Base-by-base conservation (phyloP, 2,113 vertebrate species). In the Mixornis gularis region DNA sequence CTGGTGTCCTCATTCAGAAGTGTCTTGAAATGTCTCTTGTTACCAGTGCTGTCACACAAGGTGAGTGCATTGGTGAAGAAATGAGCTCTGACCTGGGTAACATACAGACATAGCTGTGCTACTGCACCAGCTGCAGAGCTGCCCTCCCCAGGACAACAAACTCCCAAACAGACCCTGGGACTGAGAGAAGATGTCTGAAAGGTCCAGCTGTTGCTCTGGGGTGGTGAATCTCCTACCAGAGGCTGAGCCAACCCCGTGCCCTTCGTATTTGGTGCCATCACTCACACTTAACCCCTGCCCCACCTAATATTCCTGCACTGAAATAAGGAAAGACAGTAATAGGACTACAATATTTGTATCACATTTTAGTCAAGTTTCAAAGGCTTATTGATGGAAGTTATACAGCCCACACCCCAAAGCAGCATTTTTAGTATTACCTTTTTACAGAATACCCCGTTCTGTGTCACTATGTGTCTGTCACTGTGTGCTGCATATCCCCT, bases 301-400 rank as follows among this genome's bases (percentile, higher is more conserved):
- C 29, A 94, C 66, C 76, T 84, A 88, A 92, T 24, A 74, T 43
- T 82, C 36, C 66, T 68, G 71, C 83, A 84, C 58, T 68, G 58
- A 78, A 86, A 60, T 89, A 84, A 94, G 64, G 69, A 94, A 86
- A 91, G 34, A 44, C 68, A 79, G 19, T 73, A 93, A 91, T 38
- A 90, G 7, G 65, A 41, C 63, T 76, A 30, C 36, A 44, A 19
- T 76, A 80, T 65, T 90, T 95, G 69, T 64, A 63, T 58, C 30
- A 24, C 17, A 55, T 80, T 86, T 51, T 68, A 58, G 41, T 29
- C 49, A 17, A 21, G 10, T 53, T 77, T 36, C 49, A 72, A 64
- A 46, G 24, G 48, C 17, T 79, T 59, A 11, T 13, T 65, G 30
- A 27, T 74, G 22, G 43, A 49, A 60, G 4, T 73, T 40, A 34